These are phyloP conservation scores for Chrysolina oricalcia DNA, from an alignment of 2,888 invertebrate genomes.

Conservation along the genomic window DNA sequence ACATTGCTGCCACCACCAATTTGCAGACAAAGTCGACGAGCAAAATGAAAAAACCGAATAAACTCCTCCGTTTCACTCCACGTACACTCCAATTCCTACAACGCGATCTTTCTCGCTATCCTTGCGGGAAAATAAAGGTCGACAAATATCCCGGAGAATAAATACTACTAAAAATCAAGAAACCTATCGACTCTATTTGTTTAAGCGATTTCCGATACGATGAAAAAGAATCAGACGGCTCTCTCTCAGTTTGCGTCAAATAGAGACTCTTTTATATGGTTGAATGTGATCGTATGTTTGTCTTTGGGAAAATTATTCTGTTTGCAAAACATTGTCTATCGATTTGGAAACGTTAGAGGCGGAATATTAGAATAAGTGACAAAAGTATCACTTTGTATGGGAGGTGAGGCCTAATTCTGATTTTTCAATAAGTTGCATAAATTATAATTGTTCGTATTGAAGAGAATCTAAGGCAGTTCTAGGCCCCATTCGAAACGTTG, in stretches of 20 bases:
- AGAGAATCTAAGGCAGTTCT: too few species aligned
- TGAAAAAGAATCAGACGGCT: constrained; percentile 16
- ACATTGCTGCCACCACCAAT: too few species aligned
- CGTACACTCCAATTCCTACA: constrained; percentile 13
- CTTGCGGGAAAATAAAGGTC: constrained; percentile 34
- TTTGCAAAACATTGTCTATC: neutral
- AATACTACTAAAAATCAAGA: constrained; percentile 37
- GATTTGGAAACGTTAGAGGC: neutral
- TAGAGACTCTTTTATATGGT: constrained; percentile 12
- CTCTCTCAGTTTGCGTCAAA: constrained; percentile 12
- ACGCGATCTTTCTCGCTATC: constrained; percentile 10
- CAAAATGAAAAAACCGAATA: constrained; percentile 24
- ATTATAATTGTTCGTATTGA: neutral
- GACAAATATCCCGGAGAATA: constrained; percentile 42
- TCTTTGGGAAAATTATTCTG: constrained; percentile 16
- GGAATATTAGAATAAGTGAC: neutral
- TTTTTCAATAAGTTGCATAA: neutral
- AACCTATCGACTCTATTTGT: constrained; percentile 36
- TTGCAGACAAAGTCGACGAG: neutral
- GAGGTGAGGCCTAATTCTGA: neutral
- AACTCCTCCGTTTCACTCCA: constrained; percentile 17
- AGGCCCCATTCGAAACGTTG: too few species aligned
- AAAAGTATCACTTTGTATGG: neutral
- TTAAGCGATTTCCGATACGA: constrained; percentile 31
- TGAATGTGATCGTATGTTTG: constrained; percentile 10